Evolutionary conservation across 2,113 vertebrate genomes (phyloP).

Genomic region (Recurvirostra avosetta): DNA sequence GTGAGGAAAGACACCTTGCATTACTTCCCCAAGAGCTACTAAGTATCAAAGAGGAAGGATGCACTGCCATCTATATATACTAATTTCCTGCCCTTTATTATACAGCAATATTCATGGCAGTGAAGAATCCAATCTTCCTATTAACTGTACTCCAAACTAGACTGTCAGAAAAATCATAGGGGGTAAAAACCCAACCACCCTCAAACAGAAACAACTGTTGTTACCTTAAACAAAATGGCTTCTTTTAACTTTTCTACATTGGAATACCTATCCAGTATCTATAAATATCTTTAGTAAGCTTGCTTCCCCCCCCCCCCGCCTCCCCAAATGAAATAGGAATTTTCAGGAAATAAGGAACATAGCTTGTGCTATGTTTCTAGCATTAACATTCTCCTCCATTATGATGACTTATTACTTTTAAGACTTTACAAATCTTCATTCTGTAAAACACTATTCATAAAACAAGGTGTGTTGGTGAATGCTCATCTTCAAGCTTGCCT

Average conservation of each 20-base stretch:
- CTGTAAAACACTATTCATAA: not conserved
- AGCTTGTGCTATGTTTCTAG: not conserved
- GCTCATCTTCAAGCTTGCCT: not conserved
- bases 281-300: not conserved
- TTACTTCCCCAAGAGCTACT: not conserved
- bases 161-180: not conserved
- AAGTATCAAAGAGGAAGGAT: not conserved
- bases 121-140: not conserved
- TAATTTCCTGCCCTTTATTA: not conserved
- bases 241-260: not conserved
- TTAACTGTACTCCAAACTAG: not conserved
- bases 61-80: not conserved
- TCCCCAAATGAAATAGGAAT: not conserved
- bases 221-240: not conserved
- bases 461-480: not conserved
- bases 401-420: not conserved
- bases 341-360: not conserved
- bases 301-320: too few relatives aligned
- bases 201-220: not conserved
- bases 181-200: accelerated
- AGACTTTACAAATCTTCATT: not conserved
- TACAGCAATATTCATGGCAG: not conserved
- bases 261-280: not conserved
- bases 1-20: not conserved
- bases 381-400: not conserved